Evolutionary conservation across 2,797 vertebrate genomes (phyloP), one percentile per base, ranked within the genome.

Genomic region (Sebastolobus altivelis): DNA sequence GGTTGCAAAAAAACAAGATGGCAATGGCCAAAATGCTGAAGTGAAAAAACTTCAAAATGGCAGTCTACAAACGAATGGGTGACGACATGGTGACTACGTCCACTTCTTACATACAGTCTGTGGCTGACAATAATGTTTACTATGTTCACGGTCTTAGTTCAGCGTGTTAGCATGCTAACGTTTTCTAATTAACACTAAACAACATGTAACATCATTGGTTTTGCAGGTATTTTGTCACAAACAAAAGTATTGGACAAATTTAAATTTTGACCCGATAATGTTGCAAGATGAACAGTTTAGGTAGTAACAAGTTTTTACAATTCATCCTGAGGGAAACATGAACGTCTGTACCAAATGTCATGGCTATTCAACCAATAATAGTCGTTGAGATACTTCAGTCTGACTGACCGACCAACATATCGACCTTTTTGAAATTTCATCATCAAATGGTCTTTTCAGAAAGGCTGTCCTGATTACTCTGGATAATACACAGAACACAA

Each of bases 401-500:
- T 18, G 11, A 13, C 56, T 2, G 13, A 52, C 5, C 2, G 8
- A 56, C 5, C 13, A 31, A 61, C 56, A 52, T 18, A 60, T 49
- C 6, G 2, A 60, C 55, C 27, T 4, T 65, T 5, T 18, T 40
- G 6, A 33, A 27, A 31, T 25, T 4, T 69, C 38, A 22, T 13
- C 11, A 46, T 29, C 38, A 40, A 65, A 31, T 33, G 20, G 14
- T 60, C 37, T 35, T 67, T 63, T 54, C 27, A 63, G 22, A 60
- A 25, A 29, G 54, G 29, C n/a, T 27, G 12, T 75, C 40, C 33
- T 59, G 22, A 33, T 49, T 72, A 27, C 16, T 22, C 27, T 5
- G 8, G 18, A 27, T 71, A 61, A 58, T 0, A 74, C 58, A 65
- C 60, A 46, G 35, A 74, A 56, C 22, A 77, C 8, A 59, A 43